Evolutionary conservation across 2,113 vertebrate genomes (phyloP), one percentile per base, ranked within the genome.

Genomic region (Sceloporus undulatus): DNA sequence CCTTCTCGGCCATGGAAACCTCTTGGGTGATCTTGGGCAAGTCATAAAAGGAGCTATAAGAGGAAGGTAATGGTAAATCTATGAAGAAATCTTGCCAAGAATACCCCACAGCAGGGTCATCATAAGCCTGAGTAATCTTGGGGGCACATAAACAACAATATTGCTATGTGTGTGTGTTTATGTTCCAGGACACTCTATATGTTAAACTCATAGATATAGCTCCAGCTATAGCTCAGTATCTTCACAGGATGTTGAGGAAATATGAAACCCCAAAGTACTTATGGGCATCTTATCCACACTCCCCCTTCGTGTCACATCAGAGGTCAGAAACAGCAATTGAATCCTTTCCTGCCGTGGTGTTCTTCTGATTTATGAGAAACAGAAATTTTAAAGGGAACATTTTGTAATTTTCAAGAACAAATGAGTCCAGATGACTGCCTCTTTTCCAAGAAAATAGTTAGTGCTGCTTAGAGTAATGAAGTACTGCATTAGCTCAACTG

Each of bases 341-440:
- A 21, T 23, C 19, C 75, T 88, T 65, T 78, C 83, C 91, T 85
- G 83, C 1, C 0, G 14, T 25, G 76, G n/a, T 89, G 81, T 89
- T 92, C 74, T 89, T 92, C 74, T 77, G 27, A 23, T 94, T 85
- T 89, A 34, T 91, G 85, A 74, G 85, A 80, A 87, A 90, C 29
- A 11, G 70, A 54, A 80, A 59, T 77, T 80, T 89, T 82, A 9
- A 48, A 88, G 86, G 82, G 93, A 21, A 85, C 88, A 9, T 81
- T 81, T 65, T 81, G 79, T 38, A 38, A 81, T 34, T 54, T 48
- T 79, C 18, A 65, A 65, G 79, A 81, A 38, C 18, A 81, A 65
- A 81, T 66, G 34, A 81, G 65, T 70, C 8, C 56, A 85, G 70
- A 29, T 48, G 73, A 65, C 40, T 27, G 18, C 27, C 54, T 76